Evolutionary conservation across 2,113 vertebrate genomes (phyloP).

Genomic region (Meriones unguiculatus): DNA sequence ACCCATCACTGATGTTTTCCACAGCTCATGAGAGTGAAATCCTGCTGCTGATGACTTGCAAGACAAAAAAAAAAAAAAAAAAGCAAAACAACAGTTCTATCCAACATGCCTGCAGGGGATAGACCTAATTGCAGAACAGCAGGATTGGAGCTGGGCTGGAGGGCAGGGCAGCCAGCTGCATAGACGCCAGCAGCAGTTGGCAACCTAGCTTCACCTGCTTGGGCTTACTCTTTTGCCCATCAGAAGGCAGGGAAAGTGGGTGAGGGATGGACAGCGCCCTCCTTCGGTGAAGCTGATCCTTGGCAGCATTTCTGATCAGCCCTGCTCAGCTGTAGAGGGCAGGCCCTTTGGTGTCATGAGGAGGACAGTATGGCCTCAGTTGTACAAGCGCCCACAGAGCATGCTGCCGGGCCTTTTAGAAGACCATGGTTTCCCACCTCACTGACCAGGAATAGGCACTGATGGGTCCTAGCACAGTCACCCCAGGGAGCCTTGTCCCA

Average conservation of each 20-base stretch:
- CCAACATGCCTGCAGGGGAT: conserved; percentile 72
- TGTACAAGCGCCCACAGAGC: background rate
- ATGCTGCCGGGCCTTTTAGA: background rate
- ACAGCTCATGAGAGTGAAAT: conserved; percentile 84
- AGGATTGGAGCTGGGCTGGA: background rate
- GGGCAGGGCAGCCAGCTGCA: background rate
- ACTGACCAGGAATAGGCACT: background rate
- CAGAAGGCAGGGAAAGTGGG: conserved; percentile 4
- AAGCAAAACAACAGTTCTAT: background rate
- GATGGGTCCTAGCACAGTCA: background rate
- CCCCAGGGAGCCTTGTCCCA: background rate
- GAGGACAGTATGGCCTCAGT: background rate
- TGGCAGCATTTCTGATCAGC: background rate
- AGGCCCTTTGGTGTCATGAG: background rate
- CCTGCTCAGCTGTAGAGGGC: background rate
- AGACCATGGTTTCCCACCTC: background rate
- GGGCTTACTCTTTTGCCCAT: background rate
- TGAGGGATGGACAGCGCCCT: background rate
- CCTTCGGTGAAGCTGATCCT: background rate
- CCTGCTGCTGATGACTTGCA: conserved; percentile 82
- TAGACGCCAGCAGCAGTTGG: background rate
- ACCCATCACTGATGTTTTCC: conserved; percentile 86
- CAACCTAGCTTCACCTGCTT: background rate
- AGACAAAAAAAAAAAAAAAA: conserved; percentile 64
- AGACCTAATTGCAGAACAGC: conserved; percentile 43